Percentiles rank a stretch among this genome's conserved stretches.
Conservation (phyloP, 2,113 vertebrate species). For the Antechinus stuartii region DNA sequence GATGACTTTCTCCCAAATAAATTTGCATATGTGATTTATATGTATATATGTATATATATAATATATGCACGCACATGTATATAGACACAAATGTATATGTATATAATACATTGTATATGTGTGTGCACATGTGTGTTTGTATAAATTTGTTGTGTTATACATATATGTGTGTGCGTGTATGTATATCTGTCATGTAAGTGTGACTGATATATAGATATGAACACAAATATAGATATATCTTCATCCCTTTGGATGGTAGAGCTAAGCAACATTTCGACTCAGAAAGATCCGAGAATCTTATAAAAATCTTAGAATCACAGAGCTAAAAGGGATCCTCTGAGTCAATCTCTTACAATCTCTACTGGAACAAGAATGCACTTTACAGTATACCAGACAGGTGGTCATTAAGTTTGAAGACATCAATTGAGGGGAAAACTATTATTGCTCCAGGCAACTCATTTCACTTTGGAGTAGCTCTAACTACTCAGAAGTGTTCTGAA, state of each 20-base stretch:
- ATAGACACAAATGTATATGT: no score
- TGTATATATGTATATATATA: neutral
- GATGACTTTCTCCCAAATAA: neutral
- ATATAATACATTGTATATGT: neutral
- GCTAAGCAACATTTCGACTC: neutral
- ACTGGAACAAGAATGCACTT: neutral
- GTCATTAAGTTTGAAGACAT: neutral
- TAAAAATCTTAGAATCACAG: neutral
- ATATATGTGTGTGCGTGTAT: neutral
- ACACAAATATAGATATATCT: neutral
- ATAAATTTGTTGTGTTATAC: no score
- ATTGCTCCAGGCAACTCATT: neutral
- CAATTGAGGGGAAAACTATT: neutral
- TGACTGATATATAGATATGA: no score
- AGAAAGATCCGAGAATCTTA: neutral
- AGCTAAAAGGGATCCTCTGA: neutral
- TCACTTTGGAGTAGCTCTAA: neutral
- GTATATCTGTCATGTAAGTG: neutral
- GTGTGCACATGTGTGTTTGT: no score
- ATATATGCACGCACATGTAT: no score
- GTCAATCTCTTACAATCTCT: neutral
- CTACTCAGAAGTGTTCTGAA: neutral
- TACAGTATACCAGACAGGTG: neutral
- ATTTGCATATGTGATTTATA: neutral
- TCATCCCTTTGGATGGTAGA: neutral